Conservation (phyloP, 2,888 invertebrate genomes). For the Brachypalpus laphriformis region DNA sequence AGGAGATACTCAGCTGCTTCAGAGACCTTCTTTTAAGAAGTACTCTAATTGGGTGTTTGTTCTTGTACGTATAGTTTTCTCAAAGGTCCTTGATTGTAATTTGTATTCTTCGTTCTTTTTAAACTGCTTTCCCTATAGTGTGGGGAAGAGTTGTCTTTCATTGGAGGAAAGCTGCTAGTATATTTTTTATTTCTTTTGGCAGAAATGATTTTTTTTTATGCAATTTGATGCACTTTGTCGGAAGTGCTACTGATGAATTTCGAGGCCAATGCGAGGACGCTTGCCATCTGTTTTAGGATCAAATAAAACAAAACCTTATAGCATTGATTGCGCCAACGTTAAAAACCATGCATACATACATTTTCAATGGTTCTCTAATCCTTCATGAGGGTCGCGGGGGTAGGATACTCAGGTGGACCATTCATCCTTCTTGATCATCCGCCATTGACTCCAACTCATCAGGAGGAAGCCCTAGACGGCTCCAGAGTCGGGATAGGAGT, state of each 20-base stretch:
- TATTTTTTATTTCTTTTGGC: not conserved
- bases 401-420: too few relatives aligned
- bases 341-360: too few relatives aligned
- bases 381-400: too few relatives aligned
- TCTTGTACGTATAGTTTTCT: constrained; percentile 53
- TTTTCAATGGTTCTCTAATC: too few relatives aligned
- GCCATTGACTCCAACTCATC: too few relatives aligned
- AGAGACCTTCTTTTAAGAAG: not conserved
- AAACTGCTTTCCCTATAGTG: not conserved
- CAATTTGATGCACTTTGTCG: not conserved
- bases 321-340: too few relatives aligned
- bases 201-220: not conserved
- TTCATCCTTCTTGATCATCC: too few relatives aligned
- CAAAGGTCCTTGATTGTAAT: constrained; percentile 68
- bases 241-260: not conserved
- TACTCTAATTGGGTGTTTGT: constrained; percentile 72
- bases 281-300: too few relatives aligned
- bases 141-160: not conserved
- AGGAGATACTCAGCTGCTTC: constrained; percentile 12
- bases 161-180: not conserved
- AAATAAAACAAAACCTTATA: too few relatives aligned
- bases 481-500: too few relatives aligned
- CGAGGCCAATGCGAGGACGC: too few relatives aligned
- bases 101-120: constrained; percentile 32
- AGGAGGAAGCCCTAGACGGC: too few relatives aligned